phyloP scores from a whole-genome alignment of 2,888 invertebrate genomes.

The Athrips mouffetella region DNA sequence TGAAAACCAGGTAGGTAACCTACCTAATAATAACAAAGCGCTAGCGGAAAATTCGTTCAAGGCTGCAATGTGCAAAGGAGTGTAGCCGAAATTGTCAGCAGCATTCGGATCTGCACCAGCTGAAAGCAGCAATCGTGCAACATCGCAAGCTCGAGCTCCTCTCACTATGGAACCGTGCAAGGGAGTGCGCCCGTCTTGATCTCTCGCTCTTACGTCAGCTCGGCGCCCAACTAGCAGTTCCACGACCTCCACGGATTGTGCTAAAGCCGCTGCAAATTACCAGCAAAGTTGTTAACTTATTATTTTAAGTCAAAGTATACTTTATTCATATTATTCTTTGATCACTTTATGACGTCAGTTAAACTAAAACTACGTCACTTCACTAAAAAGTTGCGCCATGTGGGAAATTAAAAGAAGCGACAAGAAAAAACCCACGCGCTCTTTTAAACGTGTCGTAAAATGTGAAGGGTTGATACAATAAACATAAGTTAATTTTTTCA shows the following conservation, averaged over 20 bases:
- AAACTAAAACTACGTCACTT: too few species aligned
- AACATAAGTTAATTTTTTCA: too few species aligned
- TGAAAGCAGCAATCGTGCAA: slow-evolving; percentile 81
- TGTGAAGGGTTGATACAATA: too few species aligned
- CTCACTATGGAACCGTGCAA: slow-evolving; percentile 89
- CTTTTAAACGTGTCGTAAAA: too few species aligned
- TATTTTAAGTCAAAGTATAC: too few species aligned
- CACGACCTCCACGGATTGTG: slow-evolving; percentile 87
- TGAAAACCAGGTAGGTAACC: neutral
- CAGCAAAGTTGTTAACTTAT: too few species aligned
- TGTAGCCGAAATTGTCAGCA: slow-evolving; percentile 89
- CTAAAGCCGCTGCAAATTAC: slow-evolving; percentile 80
- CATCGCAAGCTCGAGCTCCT: slow-evolving; percentile 84
- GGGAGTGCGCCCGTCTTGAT: slow-evolving; percentile 87
- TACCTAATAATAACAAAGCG: slow-evolving; percentile 83
- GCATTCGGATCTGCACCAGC: slow-evolving; percentile 86
- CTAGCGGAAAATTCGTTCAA: slow-evolving; percentile 89
- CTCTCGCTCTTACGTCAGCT: slow-evolving; percentile 82
- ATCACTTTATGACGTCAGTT: too few species aligned
- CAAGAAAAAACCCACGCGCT: too few species aligned
- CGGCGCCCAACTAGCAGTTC: slow-evolving; percentile 82
- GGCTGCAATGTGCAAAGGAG: slow-evolving; percentile 89
- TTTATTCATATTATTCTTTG: too few species aligned
- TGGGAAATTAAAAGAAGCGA: too few species aligned
- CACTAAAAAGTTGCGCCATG: too few species aligned